Evolutionary conservation across 2,113 vertebrate species (phyloP).

Genomic region (Pachycephala philippinensis): DNA sequence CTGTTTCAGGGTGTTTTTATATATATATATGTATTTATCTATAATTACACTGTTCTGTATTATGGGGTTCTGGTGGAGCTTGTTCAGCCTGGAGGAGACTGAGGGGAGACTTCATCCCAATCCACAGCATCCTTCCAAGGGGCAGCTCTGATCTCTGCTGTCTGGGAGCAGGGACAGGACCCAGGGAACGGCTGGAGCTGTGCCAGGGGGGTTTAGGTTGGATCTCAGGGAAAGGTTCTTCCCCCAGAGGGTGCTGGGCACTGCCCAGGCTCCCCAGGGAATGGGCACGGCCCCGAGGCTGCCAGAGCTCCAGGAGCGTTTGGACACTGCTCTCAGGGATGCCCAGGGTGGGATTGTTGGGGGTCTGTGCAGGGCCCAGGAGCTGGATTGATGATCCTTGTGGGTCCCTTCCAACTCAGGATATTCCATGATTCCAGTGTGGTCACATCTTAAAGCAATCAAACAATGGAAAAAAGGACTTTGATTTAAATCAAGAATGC

Average conservation of each 20-base stretch:
- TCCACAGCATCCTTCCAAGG: not conserved
- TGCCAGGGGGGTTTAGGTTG: not conserved
- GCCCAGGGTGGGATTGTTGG: not conserved
- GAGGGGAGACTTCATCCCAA: not conserved
- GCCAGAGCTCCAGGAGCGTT: not conserved
- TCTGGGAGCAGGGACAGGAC: not conserved
- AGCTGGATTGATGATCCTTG: not conserved
- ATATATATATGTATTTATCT: not conserved
- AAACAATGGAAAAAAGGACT: not conserved
- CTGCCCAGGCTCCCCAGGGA: not conserved
- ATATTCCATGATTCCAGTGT: not conserved
- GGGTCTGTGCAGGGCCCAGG: not conserved
- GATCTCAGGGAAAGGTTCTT: not conserved
- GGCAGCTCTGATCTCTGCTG: not conserved
- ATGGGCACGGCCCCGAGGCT: not conserved
- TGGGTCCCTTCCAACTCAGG: not conserved
- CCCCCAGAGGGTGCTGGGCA: not conserved
- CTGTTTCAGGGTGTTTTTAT: not conserved
- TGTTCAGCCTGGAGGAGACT: not conserved
- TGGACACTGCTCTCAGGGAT: fast-evolving
- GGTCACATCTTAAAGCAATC: not conserved
- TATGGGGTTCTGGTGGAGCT: not conserved
- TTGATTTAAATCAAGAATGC: not conserved
- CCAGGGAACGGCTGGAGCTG: not conserved
- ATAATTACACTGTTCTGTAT: not conserved